phyloP scores from a whole-genome alignment of 1,140 invertebrate species.

The Lepidurus arcticus region DNA sequence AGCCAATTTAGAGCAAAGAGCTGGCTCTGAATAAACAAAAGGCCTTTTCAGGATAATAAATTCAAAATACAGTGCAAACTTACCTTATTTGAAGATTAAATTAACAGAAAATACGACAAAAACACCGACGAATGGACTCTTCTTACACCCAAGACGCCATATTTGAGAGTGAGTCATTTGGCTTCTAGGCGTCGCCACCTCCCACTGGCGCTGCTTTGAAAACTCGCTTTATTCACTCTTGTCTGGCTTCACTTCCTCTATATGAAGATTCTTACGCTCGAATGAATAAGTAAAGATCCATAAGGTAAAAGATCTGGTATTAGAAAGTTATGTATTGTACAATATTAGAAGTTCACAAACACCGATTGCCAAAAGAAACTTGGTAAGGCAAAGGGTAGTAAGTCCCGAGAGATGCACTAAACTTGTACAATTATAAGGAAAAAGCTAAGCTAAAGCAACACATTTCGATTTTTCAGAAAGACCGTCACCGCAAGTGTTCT shows the following conservation, averaged over 20 bases:
- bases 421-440: not conserved
- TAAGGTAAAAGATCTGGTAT: not conserved
- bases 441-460: not conserved
- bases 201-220: not conserved
- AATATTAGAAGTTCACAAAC: not conserved
- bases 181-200: not conserved
- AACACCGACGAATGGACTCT: not conserved
- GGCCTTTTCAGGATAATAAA: not conserved
- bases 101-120: constrained; percentile 7
- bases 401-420: not conserved
- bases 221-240: not conserved
- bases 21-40: no score
- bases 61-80: not conserved
- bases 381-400: not conserved
- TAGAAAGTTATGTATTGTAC: not conserved
- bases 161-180: not conserved
- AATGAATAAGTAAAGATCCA: not conserved
- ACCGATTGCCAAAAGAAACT: not conserved
- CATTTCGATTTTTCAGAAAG: not conserved
- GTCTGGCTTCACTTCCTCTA: not conserved
- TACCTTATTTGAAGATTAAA: constrained; percentile 11
- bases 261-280: not conserved
- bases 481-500: not conserved
- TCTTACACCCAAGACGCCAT: constrained; percentile 21
- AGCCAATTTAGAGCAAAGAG: no score